Evolutionary conservation across 2,888 invertebrate species (phyloP), one percentile per base, ranked within the genome.

Genomic region (Meandrusa payeni): DNA sequence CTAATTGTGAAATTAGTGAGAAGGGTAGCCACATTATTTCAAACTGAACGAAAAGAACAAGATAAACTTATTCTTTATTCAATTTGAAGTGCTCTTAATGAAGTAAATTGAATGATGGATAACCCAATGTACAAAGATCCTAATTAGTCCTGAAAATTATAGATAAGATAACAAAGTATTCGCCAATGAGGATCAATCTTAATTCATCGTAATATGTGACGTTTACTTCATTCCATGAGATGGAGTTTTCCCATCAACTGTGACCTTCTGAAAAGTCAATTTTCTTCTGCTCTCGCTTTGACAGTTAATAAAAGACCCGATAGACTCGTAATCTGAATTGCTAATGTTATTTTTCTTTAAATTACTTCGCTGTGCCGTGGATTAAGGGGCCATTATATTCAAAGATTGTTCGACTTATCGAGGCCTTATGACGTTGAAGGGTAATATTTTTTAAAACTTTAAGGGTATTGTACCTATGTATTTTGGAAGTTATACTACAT

Each of bases 331-430:
- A 85, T 85, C 72, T 85, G 82, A 83, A 79, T 85, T 83, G 82
- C 85, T 82, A 85, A 85, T 85, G 81, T 81, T 85, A 83, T 85
- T 83, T 85, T 83, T 85, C 79, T 83, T 79, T 76, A 82, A 82
- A 83, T 83, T 80, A 82, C 83, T 77, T 74, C 60, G 68, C 64
- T 62, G 65, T 57, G 69, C 58, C 61, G 55, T 55, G 69, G 75
- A 81, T 80, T 80, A 81, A 75, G 63, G 59, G 65, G 66, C 76
- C 72, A 76, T 82, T 76, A 80, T 78, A 78, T 76, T 74, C 73
- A 69, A 67, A 74, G 75, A 75, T 68, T 76, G 76, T 74, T 75
- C 68, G 70, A 67, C 60, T 67, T 66, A 77, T 76, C 68, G 72
- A 55, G 52, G 60, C 63, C 57, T 58, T 65, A 64, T 69, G 63